Evolutionary conservation across 2,888 invertebrate species (phyloP), one percentile per base, ranked within the genome.

Genomic region (Drosophila melanosoma): DNA sequence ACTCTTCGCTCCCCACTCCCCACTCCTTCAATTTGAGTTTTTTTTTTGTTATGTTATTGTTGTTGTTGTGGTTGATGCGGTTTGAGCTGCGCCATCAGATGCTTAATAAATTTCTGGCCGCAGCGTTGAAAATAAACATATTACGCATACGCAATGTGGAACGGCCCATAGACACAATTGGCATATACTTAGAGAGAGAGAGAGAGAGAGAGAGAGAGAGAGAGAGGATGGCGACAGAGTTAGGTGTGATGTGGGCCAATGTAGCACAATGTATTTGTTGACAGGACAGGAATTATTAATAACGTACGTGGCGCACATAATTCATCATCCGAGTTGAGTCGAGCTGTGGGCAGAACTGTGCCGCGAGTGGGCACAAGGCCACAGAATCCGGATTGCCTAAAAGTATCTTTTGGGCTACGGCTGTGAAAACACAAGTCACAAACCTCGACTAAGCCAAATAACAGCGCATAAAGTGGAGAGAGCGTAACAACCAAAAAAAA

Each of bases 231-330:
- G 40, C 32, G 10, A 29, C 49, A 20, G 29, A n/a, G n/a, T 23
- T 45, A 48, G 57, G 74, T 36, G 52, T 49, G 69, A 45, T 56
- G 66, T 32, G 29, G 58, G 62, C 67, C 67, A 61, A 70, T 58
- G 71, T 77, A 69, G 68, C 79, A 84, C 79, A 84, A 82, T 85
- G 91, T 87, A 83, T 90, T 83, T 82, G 91, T 87, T 91, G 90
- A 91, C 91, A 91, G 85, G 83, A 90, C 81, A 81, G 87, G 83
- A 91, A 91, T 91, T 91, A 91, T 91, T 91, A 91, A 91, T 91
- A 91, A 91, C 86, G 89, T 90, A 87, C 87, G 87, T 90, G 87
- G 87, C 75, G 72, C 79, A 89, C 90, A 87, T 89, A 87, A 89
- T 87, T 87, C 90, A 87, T 90, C 90, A 90, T 90, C 76, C 65